These are phyloP conservation scores for Cervus canadensis DNA, from an alignment of 2,113 vertebrate species.

Conservation along the genomic window DNA sequence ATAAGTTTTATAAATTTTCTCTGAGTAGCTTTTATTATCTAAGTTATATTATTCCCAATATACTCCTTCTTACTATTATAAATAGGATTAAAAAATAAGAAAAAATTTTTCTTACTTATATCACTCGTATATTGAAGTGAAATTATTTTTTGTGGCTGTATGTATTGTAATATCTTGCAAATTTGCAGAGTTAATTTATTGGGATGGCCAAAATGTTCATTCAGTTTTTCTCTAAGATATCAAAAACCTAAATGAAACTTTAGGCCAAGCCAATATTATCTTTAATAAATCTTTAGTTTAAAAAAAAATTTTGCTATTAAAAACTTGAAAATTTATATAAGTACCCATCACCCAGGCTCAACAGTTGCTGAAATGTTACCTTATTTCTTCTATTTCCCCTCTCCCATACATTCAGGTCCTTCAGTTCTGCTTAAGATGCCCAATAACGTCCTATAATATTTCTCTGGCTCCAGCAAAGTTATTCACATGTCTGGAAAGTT, in stretches of 20 bases:
- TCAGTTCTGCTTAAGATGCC: background rate
- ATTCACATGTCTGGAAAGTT: background rate
- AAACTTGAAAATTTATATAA: background rate
- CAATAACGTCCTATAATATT: background rate
- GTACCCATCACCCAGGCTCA: background rate
- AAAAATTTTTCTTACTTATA: background rate
- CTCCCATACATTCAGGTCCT: background rate
- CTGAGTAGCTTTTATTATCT: background rate
- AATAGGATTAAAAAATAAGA: background rate
- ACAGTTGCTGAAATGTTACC: background rate
- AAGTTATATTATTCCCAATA: background rate
- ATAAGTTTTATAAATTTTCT: background rate
- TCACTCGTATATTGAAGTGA: background rate
- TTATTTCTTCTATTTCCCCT: background rate
- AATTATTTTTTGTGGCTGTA: background rate
- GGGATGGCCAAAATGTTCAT: background rate
- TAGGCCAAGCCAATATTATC: background rate
- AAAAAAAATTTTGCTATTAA: background rate
- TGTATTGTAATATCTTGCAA: background rate
- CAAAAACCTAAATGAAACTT: background rate
- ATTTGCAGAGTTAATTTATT: background rate
- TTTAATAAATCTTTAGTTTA: background rate
- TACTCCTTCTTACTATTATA: background rate
- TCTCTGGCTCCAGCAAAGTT: background rate
- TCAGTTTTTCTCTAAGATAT: background rate